Conservation (phyloP, 2,113 vertebrate genomes). For the Ciconia stormi region DNA sequence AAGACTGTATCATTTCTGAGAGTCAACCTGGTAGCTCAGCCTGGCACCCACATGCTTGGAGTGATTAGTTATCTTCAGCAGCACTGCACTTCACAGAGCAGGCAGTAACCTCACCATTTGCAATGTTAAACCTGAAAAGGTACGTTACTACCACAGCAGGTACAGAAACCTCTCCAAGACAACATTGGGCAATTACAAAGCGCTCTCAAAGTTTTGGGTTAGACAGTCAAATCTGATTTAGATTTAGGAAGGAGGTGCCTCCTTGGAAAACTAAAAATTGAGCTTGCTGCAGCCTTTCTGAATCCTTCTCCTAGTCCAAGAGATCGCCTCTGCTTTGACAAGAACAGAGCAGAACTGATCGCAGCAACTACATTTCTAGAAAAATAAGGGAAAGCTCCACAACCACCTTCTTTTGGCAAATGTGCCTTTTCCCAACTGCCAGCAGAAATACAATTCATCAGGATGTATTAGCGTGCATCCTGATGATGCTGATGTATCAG, state of each 20-base stretch:
- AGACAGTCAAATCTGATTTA: background rate
- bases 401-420: background rate
- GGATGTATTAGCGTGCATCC: too few species aligned
- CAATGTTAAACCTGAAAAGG: background rate
- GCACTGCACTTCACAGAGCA: background rate
- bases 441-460: background rate
- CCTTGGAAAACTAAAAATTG: background rate
- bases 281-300: background rate
- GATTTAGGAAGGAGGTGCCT: background rate
- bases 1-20: background rate
- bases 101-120: accelerated
- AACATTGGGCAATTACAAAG: background rate
- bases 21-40: background rate
- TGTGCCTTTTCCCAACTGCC: background rate
- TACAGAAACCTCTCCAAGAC: background rate
- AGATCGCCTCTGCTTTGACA: background rate
- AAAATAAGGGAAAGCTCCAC: background rate
- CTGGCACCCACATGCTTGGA: background rate
- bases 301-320: background rate
- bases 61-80: background rate
- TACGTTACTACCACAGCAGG: background rate
- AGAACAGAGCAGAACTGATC: background rate
- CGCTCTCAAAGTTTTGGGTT: background rate
- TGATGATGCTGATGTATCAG: too few species aligned
- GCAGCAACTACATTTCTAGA: accelerated